Evolutionary conservation across 2,797 vertebrate genomes (phyloP), one percentile per base, ranked within the genome.

Genomic region (Enteromius afrohamiltoni): DNA sequence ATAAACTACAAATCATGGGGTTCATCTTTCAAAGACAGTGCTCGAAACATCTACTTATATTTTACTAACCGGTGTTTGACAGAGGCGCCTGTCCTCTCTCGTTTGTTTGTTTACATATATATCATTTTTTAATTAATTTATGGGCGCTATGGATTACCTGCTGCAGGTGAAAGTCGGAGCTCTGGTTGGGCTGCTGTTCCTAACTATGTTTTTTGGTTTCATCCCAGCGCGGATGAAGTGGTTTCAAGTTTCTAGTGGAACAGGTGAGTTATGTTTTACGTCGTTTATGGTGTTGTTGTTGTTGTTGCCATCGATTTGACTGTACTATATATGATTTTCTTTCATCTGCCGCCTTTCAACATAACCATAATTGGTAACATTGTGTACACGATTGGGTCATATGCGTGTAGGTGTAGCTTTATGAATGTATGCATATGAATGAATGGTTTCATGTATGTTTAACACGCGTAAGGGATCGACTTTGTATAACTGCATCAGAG

Each of bases 131-230:
- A 5, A 21, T 45, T 13, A 40, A 6, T 67, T 3, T 73, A 31
- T 60, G 3, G 17, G 2, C 40, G 85, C 67, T 0, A 96, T 96
- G 95, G 94, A 96, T 0, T 96, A 93, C 45, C 83, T 96, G 60
- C 90, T 96, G 0, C 90, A 93, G 85, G 94, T 96, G 23, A 96
- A 96, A 85, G 68, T 96, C 40, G 92, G 91, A 3, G 94, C 94
- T 45, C 89, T 96, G 51, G 0, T 95, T 49, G 94, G 93, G 1
- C 85, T 96, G 19, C 78, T 96, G 65, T 2, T 93, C 0, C 62
- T 96, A 17, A 96, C 95, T 0, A 88, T 96, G 0, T 11, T 95
- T 14, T 94, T 93, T 40, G 95, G 95, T 34, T 92, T 95, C 5
- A 93, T 95, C 21, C 95, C 95, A 5, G 94, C 93, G 71, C 90